A percentile compares a stretch with the other conserved stretches of the same genome.
Evolutionary conservation across 2,797 vertebrate species (phyloP).

Genomic region (Gymnoscopelus braueri): DNA sequence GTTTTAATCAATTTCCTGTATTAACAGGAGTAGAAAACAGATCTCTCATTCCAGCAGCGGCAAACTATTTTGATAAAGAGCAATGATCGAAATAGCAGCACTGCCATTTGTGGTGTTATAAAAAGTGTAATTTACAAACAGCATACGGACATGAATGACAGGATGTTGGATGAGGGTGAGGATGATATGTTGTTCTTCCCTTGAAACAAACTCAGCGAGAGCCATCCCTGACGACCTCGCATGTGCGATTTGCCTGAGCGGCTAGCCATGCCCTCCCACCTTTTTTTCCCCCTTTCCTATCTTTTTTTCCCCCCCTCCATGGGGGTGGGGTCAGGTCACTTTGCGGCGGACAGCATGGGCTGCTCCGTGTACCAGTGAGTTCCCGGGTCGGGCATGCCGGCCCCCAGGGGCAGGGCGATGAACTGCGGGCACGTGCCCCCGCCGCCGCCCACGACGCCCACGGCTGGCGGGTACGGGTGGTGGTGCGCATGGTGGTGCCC

Average conservation of each 20-base stretch:
- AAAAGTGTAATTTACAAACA: conserved; percentile 39
- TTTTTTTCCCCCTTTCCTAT: conserved; percentile 15
- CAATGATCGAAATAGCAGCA: conserved; percentile 14
- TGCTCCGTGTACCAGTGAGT: conserved; percentile 86
- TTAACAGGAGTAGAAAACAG: conserved; percentile 35
- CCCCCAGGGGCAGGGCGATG: conserved; percentile 81
- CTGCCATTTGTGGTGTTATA: conserved; percentile 31
- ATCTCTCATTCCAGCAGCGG: conserved; percentile 36
- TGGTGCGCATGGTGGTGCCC: conserved; percentile 60
- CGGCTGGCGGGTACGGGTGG: conserved; percentile 82
- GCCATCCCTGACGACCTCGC: conserved; percentile 52
- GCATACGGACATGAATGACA: conserved; percentile 48
- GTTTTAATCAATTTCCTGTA: conserved; percentile 24
- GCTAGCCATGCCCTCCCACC: conserved; percentile 18
- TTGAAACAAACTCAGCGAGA: conserved; percentile 47
- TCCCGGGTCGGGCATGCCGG: conserved; percentile 79
- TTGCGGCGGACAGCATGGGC: conserved; percentile 77
- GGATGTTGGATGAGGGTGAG: conserved; percentile 41
- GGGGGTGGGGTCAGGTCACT: conserved; percentile 66
- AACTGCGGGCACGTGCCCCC: conserved; percentile 79
- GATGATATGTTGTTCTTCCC: conserved; percentile 54
- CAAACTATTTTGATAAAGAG: conserved; percentile 6
- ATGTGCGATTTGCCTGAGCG: conserved; percentile 62
- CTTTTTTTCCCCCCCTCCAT: background rate
- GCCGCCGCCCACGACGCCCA: conserved; percentile 82